phyloP scores from a whole-genome alignment of 2,797 vertebrate genomes.

The Rhabdomys pumilio region DNA sequence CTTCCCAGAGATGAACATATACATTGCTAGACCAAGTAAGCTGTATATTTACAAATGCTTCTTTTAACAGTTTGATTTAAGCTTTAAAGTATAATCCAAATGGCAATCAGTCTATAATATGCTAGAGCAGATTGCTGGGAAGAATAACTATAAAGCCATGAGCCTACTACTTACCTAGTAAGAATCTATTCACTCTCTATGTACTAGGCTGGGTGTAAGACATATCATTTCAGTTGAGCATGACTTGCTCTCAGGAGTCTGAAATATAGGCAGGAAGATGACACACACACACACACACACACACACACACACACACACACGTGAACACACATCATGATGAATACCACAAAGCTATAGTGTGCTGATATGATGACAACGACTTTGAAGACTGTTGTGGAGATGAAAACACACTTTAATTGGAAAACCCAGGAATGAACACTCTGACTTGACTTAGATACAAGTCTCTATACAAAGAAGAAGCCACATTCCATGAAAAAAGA shows the following conservation, averaged over 20 bases:
- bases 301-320: too few species aligned
- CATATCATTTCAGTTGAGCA: neutral
- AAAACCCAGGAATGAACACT: neutral
- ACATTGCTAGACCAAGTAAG: neutral
- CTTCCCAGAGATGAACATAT: neutral
- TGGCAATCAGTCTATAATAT: neutral
- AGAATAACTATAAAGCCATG: neutral
- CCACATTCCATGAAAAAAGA: neutral
- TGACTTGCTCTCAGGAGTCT: neutral
- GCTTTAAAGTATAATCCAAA: neutral
- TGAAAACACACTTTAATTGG: neutral
- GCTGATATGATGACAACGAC: neutral
- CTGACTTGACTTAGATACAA: neutral
- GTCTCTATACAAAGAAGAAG: neutral
- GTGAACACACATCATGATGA: neutral
- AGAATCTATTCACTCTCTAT: neutral
- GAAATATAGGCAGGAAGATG: neutral
- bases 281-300: too few species aligned
- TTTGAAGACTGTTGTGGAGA: neutral
- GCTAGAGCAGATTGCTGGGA: neutral
- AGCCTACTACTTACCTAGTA: neutral
- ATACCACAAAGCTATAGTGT: neutral
- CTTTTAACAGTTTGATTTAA: constrained; percentile 43
- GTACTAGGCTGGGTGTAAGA: neutral
- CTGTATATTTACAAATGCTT: constrained; percentile 35